Base-by-base conservation (phyloP, 2,113 vertebrate genomes). In the Triplophysa tibetana region DNA sequence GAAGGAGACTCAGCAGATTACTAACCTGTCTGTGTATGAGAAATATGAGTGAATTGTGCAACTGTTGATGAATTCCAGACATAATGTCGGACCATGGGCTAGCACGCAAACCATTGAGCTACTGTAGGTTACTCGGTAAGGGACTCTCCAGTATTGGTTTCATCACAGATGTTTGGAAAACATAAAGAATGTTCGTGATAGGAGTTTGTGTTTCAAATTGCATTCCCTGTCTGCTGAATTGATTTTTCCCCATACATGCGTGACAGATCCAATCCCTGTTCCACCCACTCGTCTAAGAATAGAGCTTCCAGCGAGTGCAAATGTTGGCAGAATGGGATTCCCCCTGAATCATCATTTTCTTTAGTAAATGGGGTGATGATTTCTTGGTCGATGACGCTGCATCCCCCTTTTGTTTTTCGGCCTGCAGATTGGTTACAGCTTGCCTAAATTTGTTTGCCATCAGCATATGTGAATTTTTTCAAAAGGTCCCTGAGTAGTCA, bases 131-230 rank as follows among this genome's bases (percentile, higher is more conserved):
- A 74, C 70, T 74, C 70, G 61, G 54, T 23, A 2, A 1, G 70
- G 70, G 70, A 74, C 70, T 74, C 70, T 43, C 70, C 70, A 61
- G 14, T 19, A 23, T 23, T 74, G 56, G 10, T 61, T 2, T 58
- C n/a, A 74, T 21, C 33, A 19, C 13, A 17, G 8, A 41, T 43
- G 38, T 11, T 23, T 56, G 54, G 54, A n/a, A 58, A 56, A 52
- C 10, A 26, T 17, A 12, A 58, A 58, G 8, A 21, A 21, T 56
- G 52, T 60, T 33, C 3, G 19, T 72, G 70, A 72, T 21, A 33
- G 17, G 13, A 7, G 19, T 14, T 19, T 2, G 50, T 56, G 50
- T 33, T 33, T n/a, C 10, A 26, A 12, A 33, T 8, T 19, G n/a
- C 26, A 56, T 17, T 56, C 68, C 24, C 41, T 58, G 21, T 68